A percentile compares a stretch with the other conserved stretches of the same genome.
Conservation (phyloP, 2,888 invertebrate species). For the Nudaria mundana region DNA sequence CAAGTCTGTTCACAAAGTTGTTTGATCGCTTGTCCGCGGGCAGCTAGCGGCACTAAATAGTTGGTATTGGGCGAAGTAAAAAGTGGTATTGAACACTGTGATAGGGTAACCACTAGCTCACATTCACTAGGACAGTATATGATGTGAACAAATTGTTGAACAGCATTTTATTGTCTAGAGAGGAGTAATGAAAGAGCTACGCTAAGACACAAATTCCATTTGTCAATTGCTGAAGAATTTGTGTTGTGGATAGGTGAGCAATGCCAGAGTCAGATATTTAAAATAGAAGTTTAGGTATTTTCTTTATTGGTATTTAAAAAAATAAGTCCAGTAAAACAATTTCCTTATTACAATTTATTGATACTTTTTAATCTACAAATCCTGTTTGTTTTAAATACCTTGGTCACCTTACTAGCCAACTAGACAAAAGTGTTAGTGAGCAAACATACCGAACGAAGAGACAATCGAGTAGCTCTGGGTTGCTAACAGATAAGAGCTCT, state of each 20-base stretch:
- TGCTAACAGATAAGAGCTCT: conserved; percentile 16
- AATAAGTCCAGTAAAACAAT: no score
- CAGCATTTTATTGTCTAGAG: no score
- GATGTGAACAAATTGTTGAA: no score
- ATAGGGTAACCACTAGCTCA: background rate
- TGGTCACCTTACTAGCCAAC: conserved; percentile 14
- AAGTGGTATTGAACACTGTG: conserved; percentile 4
- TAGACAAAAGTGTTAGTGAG: conserved; percentile 21
- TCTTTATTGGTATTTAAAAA: no score
- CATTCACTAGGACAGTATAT: background rate
- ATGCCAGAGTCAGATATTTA: no score
- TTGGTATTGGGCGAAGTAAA: conserved; percentile 7
- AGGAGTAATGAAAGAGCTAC: no score
- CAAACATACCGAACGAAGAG: conserved; percentile 16
- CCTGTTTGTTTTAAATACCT: background rate
- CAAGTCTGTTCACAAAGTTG: conserved; percentile 5
- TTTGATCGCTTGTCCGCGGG: conserved; percentile 2
- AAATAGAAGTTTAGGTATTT: no score
- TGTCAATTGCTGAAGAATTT: no score
- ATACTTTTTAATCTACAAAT: no score
- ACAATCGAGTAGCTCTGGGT: conserved; percentile 25
- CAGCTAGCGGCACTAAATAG: conserved; percentile 1
- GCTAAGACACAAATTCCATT: no score
- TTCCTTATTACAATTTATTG: no score
- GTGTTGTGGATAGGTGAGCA: no score